Evolutionary conservation across 2,113 vertebrate species (phyloP).

Genomic region (Seriola rivoliana): DNA sequence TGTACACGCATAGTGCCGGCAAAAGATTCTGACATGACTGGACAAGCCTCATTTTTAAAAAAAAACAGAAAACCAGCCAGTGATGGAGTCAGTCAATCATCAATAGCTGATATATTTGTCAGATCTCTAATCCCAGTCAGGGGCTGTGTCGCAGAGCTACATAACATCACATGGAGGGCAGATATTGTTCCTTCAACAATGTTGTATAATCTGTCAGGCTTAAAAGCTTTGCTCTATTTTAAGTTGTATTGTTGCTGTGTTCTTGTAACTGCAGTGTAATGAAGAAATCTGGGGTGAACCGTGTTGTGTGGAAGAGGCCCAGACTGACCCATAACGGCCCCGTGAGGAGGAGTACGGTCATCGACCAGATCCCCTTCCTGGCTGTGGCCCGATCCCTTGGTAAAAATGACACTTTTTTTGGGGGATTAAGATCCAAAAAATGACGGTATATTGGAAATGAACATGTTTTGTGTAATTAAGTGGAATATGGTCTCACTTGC

Average conservation of each 20-base stretch:
- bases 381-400: conserved; percentile 94
- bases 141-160: neutral
- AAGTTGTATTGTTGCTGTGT: neutral
- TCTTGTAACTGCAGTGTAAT: conserved; percentile 89
- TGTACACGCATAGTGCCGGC: no score
- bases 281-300: conserved; percentile 98
- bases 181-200: neutral
- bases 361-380: conserved; percentile 98
- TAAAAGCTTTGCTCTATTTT: neutral
- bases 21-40: no score
- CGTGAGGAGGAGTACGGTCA: conserved; percentile 96
- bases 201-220: neutral
- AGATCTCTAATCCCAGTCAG: no score
- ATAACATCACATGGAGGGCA: neutral
- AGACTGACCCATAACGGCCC: conserved; percentile 95
- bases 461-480: neutral
- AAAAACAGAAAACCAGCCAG: no score
- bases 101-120: no score
- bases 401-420: conserved; percentile 33
- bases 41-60: no score
- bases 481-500: neutral
- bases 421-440: neutral
- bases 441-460: neutral
- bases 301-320: conserved; percentile 98
- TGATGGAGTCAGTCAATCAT: no score